Evolutionary conservation across 2,113 vertebrate genomes (phyloP).

Genomic region (Poicephalus meyeri): DNA sequence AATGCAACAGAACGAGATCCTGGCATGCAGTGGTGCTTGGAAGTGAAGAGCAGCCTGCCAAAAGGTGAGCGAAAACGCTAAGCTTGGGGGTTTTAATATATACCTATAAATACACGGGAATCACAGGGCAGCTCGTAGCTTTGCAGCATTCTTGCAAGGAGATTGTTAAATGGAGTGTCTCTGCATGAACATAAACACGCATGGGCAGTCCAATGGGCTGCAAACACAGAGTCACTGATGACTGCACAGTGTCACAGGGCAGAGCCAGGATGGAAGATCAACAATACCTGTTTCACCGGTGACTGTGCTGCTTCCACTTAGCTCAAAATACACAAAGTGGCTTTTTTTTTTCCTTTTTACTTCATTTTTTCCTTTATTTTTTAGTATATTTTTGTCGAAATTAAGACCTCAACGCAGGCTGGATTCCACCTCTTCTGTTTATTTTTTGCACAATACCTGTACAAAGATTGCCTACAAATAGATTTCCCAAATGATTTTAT

Average conservation of each 20-base stretch:
- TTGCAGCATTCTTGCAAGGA: background rate
- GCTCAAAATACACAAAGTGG: background rate
- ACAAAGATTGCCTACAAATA: background rate
- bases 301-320: slow-evolving; percentile 4
- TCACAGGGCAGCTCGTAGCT: slow-evolving; percentile 8
- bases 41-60: background rate
- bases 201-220: background rate
- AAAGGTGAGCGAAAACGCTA: background rate
- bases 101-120: background rate
- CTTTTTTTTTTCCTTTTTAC: background rate
- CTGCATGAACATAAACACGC: background rate
- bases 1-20: background rate
- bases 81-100: background rate
- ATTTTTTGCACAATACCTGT: background rate
- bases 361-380: background rate
- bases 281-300: background rate
- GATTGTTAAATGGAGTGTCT: background rate
- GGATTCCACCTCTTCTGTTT: too few relatives aligned
- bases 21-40: background rate
- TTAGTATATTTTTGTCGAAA: background rate
- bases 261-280: background rate
- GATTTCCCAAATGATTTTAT: background rate
- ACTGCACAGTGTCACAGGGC: background rate
- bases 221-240: background rate
- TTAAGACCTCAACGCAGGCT: background rate